These are phyloP conservation scores for Parapristionchus giblindavisi DNA, from an alignment of 2,888 invertebrate genomes.

Conservation along the genomic window DNA sequence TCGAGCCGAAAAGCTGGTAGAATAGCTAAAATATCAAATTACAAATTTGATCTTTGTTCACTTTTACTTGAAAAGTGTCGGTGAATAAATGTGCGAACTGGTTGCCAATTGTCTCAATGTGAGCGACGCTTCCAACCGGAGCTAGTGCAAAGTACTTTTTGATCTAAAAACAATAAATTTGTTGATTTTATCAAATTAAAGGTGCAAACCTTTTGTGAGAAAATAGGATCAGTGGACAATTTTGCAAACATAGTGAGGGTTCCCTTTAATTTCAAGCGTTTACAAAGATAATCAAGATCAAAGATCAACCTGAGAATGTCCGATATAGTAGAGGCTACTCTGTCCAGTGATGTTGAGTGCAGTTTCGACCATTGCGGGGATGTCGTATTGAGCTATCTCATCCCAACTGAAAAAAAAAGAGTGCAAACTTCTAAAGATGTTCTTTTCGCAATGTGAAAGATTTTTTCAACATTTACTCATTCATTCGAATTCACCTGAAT, in stretches of 20 bases:
- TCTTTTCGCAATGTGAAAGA: not conserved
- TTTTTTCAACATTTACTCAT: conserved; percentile 37
- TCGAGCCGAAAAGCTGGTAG: not conserved
- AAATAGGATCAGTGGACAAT: conserved; percentile 50
- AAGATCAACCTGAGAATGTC: conserved; percentile 80
- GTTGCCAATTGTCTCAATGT: conserved; percentile 1
- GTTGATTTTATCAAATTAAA: not conserved
- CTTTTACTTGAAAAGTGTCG: not conserved
- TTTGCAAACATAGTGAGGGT: conserved; percentile 63
- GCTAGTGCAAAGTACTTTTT: conserved; percentile 66
- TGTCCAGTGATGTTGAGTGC: conserved; percentile 75
- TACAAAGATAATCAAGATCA: not conserved
- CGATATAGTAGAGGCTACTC: conserved; percentile 80
- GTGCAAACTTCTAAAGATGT: not conserved
- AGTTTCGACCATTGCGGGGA: conserved; percentile 83
- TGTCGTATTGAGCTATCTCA: conserved; percentile 84
- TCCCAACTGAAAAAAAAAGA: conserved; percentile 79
- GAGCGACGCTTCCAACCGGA: conserved; percentile 55
- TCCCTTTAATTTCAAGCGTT: conserved; percentile 41
- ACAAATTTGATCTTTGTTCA: too few relatives aligned
- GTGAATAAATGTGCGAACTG: not conserved
- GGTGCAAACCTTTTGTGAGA: conserved; percentile 49
- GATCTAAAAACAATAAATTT: conserved; percentile 53
- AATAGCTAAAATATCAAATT: not conserved
- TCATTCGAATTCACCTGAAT: conserved; percentile 46